Base-by-base conservation (phyloP, 2,113 vertebrate species). In the Panurus biarmicus region DNA sequence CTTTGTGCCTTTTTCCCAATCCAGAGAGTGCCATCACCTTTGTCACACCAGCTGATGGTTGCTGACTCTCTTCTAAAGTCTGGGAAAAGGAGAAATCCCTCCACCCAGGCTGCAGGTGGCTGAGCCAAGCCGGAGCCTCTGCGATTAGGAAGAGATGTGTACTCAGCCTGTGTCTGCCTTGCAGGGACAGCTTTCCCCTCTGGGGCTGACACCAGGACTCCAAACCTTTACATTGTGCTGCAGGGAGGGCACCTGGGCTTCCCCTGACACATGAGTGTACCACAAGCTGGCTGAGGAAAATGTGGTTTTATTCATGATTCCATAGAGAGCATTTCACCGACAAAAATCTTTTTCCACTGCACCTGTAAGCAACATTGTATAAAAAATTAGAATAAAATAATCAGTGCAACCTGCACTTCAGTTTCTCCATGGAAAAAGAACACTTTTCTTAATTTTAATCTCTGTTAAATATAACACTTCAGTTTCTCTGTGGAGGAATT, bases 121-220 rank as follows among this genome's bases (percentile, higher is more conserved):
- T 64, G 48, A 60, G 44, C 44, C 40, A 75, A 35, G 16, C 12
- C 44, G 47, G 33, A 81, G 16, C 51, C 7, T 42, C 69, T 5
- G 2, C 1, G 3, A 12, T 11, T 5, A 73, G 53, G 29, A 7
- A 24, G 28, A 56, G n/a, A 18, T 1, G 3, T 0, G 18, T 2
- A 2, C 45, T 47, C 66, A 79, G 60, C 21, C 24, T 38, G 11
- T 9, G 26, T 28, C 31, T 57, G 50, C 76, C 67, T 42, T 38
- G 47, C 62, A 48, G 70, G 42, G 58, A 26, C 51, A 70, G 33
- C 45, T 72, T 54, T 33, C 56, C 35, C 26, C 12, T 4, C 16
- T 31, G 26, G 19, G 28, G 22, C 40, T 51, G 18, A 25, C 10
- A 80, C 19, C 35, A n/a, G n/a, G 15, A 28, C 69, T 88, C 71